These are phyloP conservation scores for Rhagoletis pomonella DNA, from an alignment of 1,140 invertebrate species.

Conservation along the genomic window DNA sequence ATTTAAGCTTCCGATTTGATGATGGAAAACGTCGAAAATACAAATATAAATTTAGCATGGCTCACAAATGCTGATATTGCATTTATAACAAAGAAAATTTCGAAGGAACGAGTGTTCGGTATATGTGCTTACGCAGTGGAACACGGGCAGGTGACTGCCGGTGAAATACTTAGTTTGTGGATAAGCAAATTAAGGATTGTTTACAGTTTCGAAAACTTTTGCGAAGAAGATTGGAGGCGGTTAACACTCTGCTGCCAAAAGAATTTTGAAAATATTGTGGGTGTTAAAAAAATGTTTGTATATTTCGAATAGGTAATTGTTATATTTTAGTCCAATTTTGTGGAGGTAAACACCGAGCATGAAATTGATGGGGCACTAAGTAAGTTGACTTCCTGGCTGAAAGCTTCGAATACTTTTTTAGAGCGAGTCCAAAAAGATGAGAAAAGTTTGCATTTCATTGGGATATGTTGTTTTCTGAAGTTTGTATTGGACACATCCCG, in stretches of 20 bases:
- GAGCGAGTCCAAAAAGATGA: not conserved
- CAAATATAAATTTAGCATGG: not conserved
- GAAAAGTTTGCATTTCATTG: not conserved
- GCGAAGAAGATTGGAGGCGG: not conserved
- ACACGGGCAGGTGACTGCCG: not conserved
- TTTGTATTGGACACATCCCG: not conserved
- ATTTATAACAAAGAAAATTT: not conserved
- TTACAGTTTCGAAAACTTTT: conserved; percentile 33
- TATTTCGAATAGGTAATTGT: not conserved
- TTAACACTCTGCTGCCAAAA: conserved; percentile 1
- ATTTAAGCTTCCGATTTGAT: too few species aligned
- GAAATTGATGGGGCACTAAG: not conserved
- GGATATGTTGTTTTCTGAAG: not conserved
- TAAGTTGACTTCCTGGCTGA: not conserved
- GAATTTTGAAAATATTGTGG: conserved; percentile 4
- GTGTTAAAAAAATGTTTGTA: not conserved
- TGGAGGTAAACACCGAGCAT: not conserved
- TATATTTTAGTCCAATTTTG: not conserved
- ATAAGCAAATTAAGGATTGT: not conserved
- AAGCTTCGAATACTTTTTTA: not conserved
- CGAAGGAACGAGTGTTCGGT: not conserved
- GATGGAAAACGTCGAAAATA: not conserved
- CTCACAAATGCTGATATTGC: not conserved
- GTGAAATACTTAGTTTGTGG: not conserved
- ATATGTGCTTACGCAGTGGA: not conserved